Evolutionary conservation across 2,113 vertebrate genomes (phyloP).

Genomic region (Stigmatopora nigra): DNA sequence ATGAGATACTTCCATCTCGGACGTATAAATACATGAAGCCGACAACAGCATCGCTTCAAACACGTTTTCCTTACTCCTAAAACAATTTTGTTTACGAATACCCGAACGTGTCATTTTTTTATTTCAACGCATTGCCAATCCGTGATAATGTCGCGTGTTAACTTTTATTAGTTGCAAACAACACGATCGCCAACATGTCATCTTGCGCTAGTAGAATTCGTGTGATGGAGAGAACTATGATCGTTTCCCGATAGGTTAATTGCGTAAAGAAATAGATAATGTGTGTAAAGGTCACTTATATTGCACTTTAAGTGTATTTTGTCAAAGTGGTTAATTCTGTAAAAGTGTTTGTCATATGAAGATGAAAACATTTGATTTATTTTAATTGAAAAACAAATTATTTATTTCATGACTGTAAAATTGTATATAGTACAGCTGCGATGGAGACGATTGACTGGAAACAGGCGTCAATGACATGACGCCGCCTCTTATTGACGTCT

Average conservation of each 20-base stretch:
- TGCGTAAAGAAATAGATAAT: no score
- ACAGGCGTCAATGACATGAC: background rate
- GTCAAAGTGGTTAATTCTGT: no score
- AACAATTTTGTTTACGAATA: background rate
- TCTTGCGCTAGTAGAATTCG: background rate
- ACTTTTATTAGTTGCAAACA: slow-evolving; percentile 1
- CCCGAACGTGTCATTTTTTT: background rate
- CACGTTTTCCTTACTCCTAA: slow-evolving; percentile 1
- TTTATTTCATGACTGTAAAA: background rate
- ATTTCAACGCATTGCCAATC: background rate
- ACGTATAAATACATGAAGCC: background rate
- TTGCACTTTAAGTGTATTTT: no score
- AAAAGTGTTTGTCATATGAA: no score
- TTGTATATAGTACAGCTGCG: background rate
- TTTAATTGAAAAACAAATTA: no score
- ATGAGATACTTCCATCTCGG: background rate
- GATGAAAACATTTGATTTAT: no score
- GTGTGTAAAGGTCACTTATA: no score
- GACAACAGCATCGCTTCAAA: background rate
- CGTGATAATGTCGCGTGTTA: background rate
- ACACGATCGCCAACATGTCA: slow-evolving; percentile 1
- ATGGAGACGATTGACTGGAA: background rate
- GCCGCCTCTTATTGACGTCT: background rate
- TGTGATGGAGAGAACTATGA: no score
- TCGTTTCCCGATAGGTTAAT: no score